Evolutionary conservation across 2,113 vertebrate species (phyloP), one percentile per base, ranked within the genome.

Genomic region (Cryptotis parvus): DNA sequence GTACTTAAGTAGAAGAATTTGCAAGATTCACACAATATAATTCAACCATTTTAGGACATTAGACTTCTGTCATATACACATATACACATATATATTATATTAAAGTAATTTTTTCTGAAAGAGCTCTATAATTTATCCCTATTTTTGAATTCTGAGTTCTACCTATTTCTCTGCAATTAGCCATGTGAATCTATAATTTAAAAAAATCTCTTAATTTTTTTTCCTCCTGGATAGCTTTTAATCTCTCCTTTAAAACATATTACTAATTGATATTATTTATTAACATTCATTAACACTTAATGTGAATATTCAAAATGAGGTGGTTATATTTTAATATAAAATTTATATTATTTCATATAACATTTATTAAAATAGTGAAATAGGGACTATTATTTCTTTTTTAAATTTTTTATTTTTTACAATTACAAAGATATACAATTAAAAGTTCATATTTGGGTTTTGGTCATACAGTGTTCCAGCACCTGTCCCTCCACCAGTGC

Each of bases 251-350:
- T 86, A 43, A 65, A 58, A 80, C 80, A 9, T 87, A 72, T 85
- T 65, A 72, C 70, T 81, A 61, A 43, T 66, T 33, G 10, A 4
- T 88, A 37, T 39, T 7, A 26, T 77, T 68, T 93, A 68, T 91
- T 86, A 91, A 78, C 3, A 26, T 77, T 68, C 92, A 68, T 91
- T 86, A 91, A 78, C 4, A 79, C 33, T 77, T 89, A 41, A 10
- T 77, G 18, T 61, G 11, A 5, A 49, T 61, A 66, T 63, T 86
- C 37, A 41, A 33, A 70, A 90, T 22, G 61, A 39, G 52, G n/a
- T 35, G 27, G 9, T 33, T 33, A 29, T 35, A 35, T 69, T 69
- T 69, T 18, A 33, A 20, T 22, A n/a, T 69, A 18, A n/a, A 20
- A 35, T 69, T 43, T 31, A 63, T 39, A 49, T 66, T 78, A 61